These are phyloP conservation scores for Oostethus manadensis DNA, from an alignment of 2,113 vertebrate genomes.

Conservation along the genomic window DNA sequence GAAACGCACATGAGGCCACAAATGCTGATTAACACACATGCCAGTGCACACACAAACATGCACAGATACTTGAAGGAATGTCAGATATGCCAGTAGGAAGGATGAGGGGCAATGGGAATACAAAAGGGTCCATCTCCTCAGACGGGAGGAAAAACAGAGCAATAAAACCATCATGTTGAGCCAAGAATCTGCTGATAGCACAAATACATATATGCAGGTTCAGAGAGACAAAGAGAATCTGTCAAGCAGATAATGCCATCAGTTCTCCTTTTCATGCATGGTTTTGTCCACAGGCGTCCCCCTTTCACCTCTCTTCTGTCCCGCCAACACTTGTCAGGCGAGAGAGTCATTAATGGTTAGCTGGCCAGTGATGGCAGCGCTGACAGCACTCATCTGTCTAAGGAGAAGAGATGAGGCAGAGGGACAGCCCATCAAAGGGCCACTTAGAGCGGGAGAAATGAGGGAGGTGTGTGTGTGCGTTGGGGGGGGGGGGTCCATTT, in stretches of 20 bases:
- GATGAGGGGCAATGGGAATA: conserved; percentile 57
- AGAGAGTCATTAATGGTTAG: conserved; percentile 74
- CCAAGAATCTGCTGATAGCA: conserved; percentile 78
- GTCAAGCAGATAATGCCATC: conserved; percentile 65
- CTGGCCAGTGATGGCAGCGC: conserved; percentile 52
- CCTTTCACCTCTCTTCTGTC: conserved; percentile 58
- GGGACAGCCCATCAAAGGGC: conserved; percentile 61
- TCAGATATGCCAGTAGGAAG: conserved; percentile 60
- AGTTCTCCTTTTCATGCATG: conserved; percentile 63
- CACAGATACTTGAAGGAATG: conserved; percentile 56
- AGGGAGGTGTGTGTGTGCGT: background rate
- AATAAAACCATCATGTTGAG: conserved; percentile 67
- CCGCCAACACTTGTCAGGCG: conserved; percentile 56
- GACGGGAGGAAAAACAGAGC: conserved; percentile 61
- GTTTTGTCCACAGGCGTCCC: conserved; percentile 64
- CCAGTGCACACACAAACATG: background rate
- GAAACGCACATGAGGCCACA: conserved; percentile 23
- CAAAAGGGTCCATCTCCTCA: conserved; percentile 61
- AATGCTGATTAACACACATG: conserved; percentile 17
- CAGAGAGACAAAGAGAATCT: conserved; percentile 62
- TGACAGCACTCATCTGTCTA: conserved; percentile 70
- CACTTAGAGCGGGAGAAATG: conserved; percentile 36
- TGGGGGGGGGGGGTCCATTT: conserved; percentile 18
- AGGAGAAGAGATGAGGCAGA: conserved; percentile 54
- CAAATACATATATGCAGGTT: conserved; percentile 67